Percentiles rank a stretch among this genome's conserved stretches.
Conservation (phyloP, 2,113 vertebrate genomes). For the Chamaea fasciata region DNA sequence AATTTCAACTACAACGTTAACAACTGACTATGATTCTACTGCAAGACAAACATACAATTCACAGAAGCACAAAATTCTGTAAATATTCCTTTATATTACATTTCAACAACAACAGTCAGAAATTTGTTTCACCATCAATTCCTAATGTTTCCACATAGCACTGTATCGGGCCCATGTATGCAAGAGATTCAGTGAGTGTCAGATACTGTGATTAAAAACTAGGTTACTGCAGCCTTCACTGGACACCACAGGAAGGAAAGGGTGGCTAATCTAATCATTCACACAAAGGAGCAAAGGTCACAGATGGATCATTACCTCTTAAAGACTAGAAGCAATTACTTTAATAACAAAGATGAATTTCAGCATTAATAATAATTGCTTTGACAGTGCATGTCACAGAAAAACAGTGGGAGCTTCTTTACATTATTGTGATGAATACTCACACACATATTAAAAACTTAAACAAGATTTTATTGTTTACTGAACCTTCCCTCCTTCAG, state of each 20-base stretch:
- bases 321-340: neutral
- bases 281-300: neutral
- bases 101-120: neutral
- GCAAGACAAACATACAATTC: neutral
- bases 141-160: neutral
- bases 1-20: neutral
- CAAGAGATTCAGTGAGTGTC: neutral
- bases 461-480: neutral
- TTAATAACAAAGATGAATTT: neutral
- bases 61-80: neutral
- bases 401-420: neutral
- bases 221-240: neutral
- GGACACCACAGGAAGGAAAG: neutral
- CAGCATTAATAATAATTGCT: neutral
- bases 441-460: neutral
- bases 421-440: neutral
- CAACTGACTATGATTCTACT: neutral
- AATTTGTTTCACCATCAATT: neutral
- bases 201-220: neutral
- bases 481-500: neutral
- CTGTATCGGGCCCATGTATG: accelerated
- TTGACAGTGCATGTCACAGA: neutral
- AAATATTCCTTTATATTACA: neutral
- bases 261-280: neutral
- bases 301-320: neutral